Conservation (phyloP, 2,797 vertebrate genomes). For the Borostomias antarcticus region DNA sequence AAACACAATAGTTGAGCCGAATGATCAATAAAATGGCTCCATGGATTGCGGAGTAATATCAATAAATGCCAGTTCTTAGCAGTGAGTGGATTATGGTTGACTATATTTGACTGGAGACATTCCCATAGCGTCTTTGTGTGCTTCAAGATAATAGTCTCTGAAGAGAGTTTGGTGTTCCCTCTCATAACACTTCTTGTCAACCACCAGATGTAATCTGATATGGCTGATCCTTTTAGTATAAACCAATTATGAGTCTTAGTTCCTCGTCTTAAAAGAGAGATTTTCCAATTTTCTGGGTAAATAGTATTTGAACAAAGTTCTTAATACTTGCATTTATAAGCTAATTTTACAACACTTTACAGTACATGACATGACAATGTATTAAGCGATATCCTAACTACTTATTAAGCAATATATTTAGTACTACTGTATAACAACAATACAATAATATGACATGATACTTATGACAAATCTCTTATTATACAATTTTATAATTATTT, state of each 20-base stretch:
- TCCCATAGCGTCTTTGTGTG: neutral
- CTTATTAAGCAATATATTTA: no score
- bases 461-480: no score
- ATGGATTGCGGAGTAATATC: conserved; percentile 1
- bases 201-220: neutral
- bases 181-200: no score
- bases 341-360: no score
- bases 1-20: conserved; percentile 14
- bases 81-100: neutral
- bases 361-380: no score
- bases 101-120: neutral
- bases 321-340: no score
- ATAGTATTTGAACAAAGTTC: no score
- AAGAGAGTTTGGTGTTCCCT: neutral
- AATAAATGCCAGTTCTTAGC: conserved; percentile 13
- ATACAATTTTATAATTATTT: no score
- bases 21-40: neutral
- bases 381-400: no score
- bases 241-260: neutral
- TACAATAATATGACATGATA: no score
- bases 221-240: neutral
- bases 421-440: no score
- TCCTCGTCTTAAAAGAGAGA: neutral
- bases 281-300: neutral
- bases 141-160: conserved; percentile 9